Percentiles rank a stretch among this genome's conserved stretches.
Conservation (phyloP, 1,140 invertebrate genomes). For the Platorchestia sp. region DNA sequence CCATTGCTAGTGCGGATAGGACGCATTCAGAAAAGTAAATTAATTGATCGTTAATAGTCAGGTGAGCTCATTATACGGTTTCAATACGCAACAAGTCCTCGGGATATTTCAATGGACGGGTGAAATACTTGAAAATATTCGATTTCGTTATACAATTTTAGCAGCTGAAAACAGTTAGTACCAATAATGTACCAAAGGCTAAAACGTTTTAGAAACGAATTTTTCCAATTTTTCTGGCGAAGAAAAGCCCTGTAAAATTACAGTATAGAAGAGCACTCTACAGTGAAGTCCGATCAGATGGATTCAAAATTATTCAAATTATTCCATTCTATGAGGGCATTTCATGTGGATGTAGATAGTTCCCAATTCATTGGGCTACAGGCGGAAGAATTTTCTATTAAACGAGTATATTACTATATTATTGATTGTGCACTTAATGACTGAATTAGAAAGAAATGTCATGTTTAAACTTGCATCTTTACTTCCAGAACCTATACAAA, state of each 20-base stretch:
- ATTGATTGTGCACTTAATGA: not conserved
- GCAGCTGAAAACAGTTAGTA: not conserved
- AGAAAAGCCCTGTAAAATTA: not conserved
- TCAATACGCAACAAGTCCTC: not conserved
- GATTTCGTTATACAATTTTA: not conserved
- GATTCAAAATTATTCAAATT: not conserved
- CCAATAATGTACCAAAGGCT: not conserved
- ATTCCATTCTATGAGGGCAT: too few species aligned
- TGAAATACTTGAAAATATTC: too few species aligned
- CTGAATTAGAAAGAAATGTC: not conserved
- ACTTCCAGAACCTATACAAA: not conserved
- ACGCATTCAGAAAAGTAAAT: not conserved
- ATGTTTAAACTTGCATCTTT: not conserved
- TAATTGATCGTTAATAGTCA: not conserved
- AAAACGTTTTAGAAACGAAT: too few species aligned
- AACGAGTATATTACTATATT: too few species aligned
- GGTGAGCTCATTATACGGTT: not conserved
- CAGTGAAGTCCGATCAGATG: not conserved
- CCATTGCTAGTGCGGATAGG: not conserved
- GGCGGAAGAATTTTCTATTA: too few species aligned
- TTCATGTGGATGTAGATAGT: too few species aligned
- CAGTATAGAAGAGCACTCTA: not conserved
- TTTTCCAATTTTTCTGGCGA: not conserved
- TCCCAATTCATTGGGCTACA: too few species aligned
- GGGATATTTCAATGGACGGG: not conserved